Evolutionary conservation across 2,888 invertebrate genomes (phyloP), one percentile per base, ranked within the genome.

Genomic region (Petrolisthes cinctipes): DNA sequence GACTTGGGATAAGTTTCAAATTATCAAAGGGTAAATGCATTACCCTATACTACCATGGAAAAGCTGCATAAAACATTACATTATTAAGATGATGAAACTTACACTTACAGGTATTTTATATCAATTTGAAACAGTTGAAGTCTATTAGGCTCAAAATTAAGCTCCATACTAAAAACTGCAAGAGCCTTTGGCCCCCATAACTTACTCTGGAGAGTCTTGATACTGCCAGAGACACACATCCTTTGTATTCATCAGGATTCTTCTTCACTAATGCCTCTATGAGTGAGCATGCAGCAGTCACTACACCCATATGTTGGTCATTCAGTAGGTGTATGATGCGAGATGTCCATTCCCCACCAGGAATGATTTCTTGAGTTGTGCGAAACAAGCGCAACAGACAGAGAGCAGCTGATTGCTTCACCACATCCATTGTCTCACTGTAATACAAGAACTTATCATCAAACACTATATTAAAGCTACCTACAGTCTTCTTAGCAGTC

Each of bases 281-380:
- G 88, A 99, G 94, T 91, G 99, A 99, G 88, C 98, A 98, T 75
- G 99, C 99, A 83, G 99, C 98, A 37, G 99, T 99, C 0, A 99
- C 99, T 85, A 99, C 99, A 91, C 99, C 99, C 96, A 99, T 97
- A 93, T 99, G 99, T 92, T 99, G 98, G 93, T 99, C 99, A 94
- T 99, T 99, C 91, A 99, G 94, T 91, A 99, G 95, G 94, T 99
- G 99, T 92, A 99, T 98, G 91, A 99, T 99, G 90, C 99, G 95
- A 14, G 99, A 98, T 17, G 99, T 99, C 98, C 99, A 99, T 93
- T 99, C 99, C 84, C 98, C 98, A 91, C 98, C 93, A 37, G 92
- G 93, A 84, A 94, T 93, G 68, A 93, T 96, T 93, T 99, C 99
- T 89, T 98, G 98, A 84, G 97, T 97, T 89, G 98, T 98, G 86